Conservation (phyloP, 2,797 vertebrate species). For the Fratercula arctica region DNA sequence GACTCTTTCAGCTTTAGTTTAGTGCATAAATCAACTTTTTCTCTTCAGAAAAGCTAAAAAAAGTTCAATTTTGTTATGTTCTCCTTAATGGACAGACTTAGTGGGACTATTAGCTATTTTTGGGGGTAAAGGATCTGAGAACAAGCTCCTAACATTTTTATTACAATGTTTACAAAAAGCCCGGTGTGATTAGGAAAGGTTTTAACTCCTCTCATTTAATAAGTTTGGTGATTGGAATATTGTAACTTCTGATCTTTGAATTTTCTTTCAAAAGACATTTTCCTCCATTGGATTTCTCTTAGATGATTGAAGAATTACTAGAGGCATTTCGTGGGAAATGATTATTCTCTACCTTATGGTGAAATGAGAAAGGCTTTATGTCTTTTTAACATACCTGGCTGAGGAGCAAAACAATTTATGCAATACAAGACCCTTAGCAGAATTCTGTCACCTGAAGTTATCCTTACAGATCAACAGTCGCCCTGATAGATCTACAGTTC, state of each 20-base stretch:
- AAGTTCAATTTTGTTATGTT: background rate
- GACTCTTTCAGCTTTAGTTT: background rate
- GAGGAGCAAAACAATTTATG: background rate
- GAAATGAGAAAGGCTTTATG: background rate
- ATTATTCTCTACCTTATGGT: background rate
- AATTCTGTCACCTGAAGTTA: background rate
- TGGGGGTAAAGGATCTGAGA: background rate
- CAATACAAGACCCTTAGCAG: background rate
- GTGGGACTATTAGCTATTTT: background rate
- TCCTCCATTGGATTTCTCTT: background rate
- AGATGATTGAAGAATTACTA: background rate
- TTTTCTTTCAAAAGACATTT: background rate
- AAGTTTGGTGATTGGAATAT: background rate
- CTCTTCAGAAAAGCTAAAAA: background rate
- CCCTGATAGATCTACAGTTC: background rate
- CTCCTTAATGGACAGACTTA: background rate
- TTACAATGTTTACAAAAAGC: background rate
- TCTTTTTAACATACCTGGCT: background rate
- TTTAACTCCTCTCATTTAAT: background rate
- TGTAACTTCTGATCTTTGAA: background rate
- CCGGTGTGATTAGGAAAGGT: background rate
- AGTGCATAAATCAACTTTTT: background rate
- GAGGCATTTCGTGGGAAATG: background rate
- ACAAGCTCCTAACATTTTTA: background rate
- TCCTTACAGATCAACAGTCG: background rate